phyloP scores from a whole-genome alignment of 2,888 invertebrate species.

The Ganaspis brasiliensis region DNA sequence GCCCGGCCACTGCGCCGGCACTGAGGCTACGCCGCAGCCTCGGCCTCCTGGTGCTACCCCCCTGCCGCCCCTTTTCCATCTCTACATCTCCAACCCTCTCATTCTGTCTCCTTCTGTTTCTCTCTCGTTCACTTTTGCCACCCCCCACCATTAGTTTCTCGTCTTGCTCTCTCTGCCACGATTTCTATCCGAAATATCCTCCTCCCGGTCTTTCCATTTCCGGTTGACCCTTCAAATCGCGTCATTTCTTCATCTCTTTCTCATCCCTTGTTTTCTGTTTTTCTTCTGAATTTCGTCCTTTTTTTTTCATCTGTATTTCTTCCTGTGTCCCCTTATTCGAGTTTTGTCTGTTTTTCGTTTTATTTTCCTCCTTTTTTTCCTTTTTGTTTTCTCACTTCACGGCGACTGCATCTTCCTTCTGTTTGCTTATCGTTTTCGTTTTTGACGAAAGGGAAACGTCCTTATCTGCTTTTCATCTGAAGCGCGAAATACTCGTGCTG shows the following conservation, averaged over 20 bases:
- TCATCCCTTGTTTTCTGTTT: conserved; percentile 32
- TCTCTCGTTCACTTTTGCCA: conserved; percentile 48
- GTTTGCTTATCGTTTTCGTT: conserved; percentile 2
- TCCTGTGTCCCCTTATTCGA: not conserved
- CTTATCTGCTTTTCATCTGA: conserved; percentile 8
- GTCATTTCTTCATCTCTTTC: conserved; percentile 53
- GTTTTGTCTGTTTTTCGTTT: too few species aligned
- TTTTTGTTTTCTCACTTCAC: conserved; percentile 36
- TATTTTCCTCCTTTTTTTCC: conserved; percentile 37
- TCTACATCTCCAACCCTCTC: conserved; percentile 42
- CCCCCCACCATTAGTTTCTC: conserved; percentile 10
- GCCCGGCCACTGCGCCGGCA: conserved; percentile 81
- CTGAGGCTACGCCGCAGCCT: conserved; percentile 79
- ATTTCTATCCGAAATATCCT: conserved; percentile 23
- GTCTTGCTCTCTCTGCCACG: conserved; percentile 14
- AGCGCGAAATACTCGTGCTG: not conserved
- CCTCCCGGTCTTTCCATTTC: conserved; percentile 34
- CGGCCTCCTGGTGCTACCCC: conserved; percentile 76
- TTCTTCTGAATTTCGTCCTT: conserved; percentile 16
- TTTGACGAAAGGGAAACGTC: conserved; percentile 13
- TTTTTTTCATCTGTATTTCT: conserved; percentile 48
- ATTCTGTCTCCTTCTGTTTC: conserved; percentile 41
- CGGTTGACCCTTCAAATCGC: conserved; percentile 59
- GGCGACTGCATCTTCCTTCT: conserved; percentile 43
- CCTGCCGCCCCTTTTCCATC: conserved; percentile 37